phyloP scores from a whole-genome alignment of 2,797 vertebrate species.

The Phylloscopus collybita region DNA sequence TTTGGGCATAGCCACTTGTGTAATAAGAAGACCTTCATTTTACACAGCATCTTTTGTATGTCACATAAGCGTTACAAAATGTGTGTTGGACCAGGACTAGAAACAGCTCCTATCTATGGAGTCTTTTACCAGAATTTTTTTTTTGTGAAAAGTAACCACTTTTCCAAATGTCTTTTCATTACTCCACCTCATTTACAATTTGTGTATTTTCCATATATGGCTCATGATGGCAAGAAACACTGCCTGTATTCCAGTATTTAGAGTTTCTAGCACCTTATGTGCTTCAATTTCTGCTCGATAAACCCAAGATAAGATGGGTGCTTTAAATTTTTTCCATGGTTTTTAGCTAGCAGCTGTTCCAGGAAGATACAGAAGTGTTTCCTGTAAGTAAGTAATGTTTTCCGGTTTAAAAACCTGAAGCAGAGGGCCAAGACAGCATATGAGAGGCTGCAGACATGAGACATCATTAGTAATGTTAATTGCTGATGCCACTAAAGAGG shows the following conservation, averaged over 20 bases:
- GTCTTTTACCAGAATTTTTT: background rate
- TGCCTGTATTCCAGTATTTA: background rate
- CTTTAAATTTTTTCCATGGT: background rate
- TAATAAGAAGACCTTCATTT: background rate
- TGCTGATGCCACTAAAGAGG: conserved; percentile 28
- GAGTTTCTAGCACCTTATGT: background rate
- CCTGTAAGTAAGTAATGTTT: background rate
- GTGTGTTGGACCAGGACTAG: background rate
- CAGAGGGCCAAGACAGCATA: background rate
- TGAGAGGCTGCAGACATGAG: conserved; percentile 13
- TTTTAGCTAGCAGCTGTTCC: background rate
- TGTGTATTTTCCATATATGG: background rate
- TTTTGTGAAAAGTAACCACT: background rate
- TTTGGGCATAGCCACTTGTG: background rate
- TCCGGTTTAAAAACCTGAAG: background rate
- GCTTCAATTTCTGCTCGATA: background rate
- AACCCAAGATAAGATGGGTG: background rate
- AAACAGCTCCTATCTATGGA: background rate
- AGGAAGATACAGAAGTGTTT: background rate
- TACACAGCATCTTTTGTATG: background rate
- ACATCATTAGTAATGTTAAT: conserved; percentile 48
- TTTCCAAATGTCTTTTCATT: background rate
- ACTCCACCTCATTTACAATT: background rate
- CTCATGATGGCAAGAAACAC: background rate
- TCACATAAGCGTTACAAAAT: background rate